A percentile compares a stretch with the other conserved stretches of the same genome.
Evolutionary conservation across 2,888 invertebrate genomes (phyloP).

Genomic region (Microchrysa polita): DNA sequence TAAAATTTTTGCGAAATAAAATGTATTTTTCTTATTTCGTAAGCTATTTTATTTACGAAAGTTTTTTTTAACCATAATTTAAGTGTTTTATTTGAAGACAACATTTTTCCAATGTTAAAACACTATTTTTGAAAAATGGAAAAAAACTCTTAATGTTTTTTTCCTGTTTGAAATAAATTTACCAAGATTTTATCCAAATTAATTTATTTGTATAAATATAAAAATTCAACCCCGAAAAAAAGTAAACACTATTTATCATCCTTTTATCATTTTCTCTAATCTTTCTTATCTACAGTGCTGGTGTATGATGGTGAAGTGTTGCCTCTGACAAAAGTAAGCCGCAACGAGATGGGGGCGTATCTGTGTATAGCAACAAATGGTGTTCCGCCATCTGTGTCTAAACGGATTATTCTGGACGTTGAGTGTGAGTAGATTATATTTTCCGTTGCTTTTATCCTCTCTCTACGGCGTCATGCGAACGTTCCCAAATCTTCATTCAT

Average conservation of each 20-base stretch:
- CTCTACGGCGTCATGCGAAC: background rate
- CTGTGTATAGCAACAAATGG: conserved; percentile 73
- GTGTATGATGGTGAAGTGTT: conserved; percentile 87
- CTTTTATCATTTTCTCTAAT: conserved; percentile 18
- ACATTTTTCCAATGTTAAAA: no score
- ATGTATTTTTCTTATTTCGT: no score
- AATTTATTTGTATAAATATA: conserved; percentile 42
- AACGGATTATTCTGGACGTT: conserved; percentile 89
- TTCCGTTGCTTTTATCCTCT: conserved; percentile 5
- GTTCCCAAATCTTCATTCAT: background rate
- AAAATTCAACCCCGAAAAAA: conserved; percentile 1
- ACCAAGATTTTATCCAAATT: background rate
- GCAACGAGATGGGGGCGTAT: conserved; percentile 73
- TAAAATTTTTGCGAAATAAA: no score
- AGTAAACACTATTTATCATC: conserved; percentile 30
- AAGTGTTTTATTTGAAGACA: no score
- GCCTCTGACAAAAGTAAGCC: conserved; percentile 85
- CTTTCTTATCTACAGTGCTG: conserved; percentile 74
- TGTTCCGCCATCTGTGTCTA: conserved; percentile 90
- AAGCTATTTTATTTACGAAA: no score
- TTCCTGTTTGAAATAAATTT: no score
- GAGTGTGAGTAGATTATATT: conserved; percentile 72
- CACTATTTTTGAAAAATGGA: no score
- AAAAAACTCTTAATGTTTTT: no score
- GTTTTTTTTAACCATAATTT: no score